phyloP scores from a whole-genome alignment of 2,888 invertebrate species.

The Toxonevra muliebris region DNA sequence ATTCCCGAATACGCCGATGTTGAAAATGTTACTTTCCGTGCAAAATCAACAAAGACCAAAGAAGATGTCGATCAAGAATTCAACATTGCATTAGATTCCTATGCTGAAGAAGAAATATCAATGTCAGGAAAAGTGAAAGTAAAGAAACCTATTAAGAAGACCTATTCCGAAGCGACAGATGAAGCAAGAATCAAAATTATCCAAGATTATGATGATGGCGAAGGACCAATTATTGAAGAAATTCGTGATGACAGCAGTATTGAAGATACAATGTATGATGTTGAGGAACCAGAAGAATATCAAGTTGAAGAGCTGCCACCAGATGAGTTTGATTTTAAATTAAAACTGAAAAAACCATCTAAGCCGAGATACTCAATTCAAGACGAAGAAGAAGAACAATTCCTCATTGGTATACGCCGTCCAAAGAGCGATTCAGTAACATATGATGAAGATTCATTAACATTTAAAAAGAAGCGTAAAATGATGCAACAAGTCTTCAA shows the following conservation, averaged over 20 bases:
- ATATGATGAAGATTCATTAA: slow-evolving; percentile 74
- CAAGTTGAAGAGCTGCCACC: slow-evolving; percentile 69
- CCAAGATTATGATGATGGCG: slow-evolving; percentile 70
- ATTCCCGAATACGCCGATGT: slow-evolving; percentile 78
- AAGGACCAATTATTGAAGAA: slow-evolving; percentile 70
- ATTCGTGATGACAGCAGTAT: slow-evolving; percentile 71
- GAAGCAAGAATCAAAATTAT: slow-evolving; percentile 78
- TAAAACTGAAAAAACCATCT: slow-evolving; percentile 64
- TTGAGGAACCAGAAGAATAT: slow-evolving; percentile 66
- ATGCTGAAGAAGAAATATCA: slow-evolving; percentile 88
- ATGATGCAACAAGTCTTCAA: slow-evolving; percentile 72
- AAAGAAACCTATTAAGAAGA: slow-evolving; percentile 77
- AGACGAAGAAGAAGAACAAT: slow-evolving; percentile 69
- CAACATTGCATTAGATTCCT: slow-evolving; percentile 84
- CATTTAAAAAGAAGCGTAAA: slow-evolving; percentile 76
- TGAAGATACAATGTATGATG: slow-evolving; percentile 68
- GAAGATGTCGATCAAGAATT: slow-evolving; percentile 92
- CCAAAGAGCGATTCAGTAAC: slow-evolving; percentile 66
- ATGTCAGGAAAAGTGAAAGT: slow-evolving; percentile 85
- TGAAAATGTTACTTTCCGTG: slow-evolving; percentile 82
- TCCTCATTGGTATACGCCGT: slow-evolving; percentile 67
- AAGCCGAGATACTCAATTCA: slow-evolving; percentile 69
- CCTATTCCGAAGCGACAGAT: slow-evolving; percentile 80
- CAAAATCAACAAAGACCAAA: slow-evolving; percentile 78
- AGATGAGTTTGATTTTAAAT: slow-evolving; percentile 65